Percentiles rank a stretch among this genome's conserved stretches.
phyloP scores from a whole-genome alignment of 1,140 invertebrate genomes.

The Neodiprion pinetum region DNA sequence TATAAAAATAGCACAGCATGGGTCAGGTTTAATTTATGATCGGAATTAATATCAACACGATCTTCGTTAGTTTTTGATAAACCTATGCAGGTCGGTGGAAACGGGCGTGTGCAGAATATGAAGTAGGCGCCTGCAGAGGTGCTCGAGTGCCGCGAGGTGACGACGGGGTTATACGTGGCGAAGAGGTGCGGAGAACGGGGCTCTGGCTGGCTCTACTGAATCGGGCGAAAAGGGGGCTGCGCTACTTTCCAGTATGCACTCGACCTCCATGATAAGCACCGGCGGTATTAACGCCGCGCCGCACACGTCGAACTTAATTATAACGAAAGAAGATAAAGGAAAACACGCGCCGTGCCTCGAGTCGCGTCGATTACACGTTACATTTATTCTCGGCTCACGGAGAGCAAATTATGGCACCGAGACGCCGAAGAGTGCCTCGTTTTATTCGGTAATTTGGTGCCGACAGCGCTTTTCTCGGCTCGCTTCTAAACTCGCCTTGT shows the following conservation, averaged over 20 bases:
- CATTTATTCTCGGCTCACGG: slow-evolving; percentile 21
- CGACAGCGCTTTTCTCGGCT: slow-evolving; percentile 11
- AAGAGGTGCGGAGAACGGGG: too few relatives aligned
- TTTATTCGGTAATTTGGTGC: slow-evolving; percentile 19
- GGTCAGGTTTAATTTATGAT: too few relatives aligned
- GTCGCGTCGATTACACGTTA: background rate
- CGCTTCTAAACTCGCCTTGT: slow-evolving; percentile 25
- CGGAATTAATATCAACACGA: too few relatives aligned
- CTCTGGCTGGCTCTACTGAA: slow-evolving; percentile 9
- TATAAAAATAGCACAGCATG: too few relatives aligned
- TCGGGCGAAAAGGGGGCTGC: slow-evolving; percentile 15
- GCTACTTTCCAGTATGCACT: slow-evolving; percentile 37
- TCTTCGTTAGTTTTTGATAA: too few relatives aligned
- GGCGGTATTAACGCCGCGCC: slow-evolving; percentile 21
- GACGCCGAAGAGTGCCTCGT: slow-evolving; percentile 27
- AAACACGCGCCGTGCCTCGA: slow-evolving; percentile 20
- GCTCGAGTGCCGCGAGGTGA: slow-evolving; percentile 21
- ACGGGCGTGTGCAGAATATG: slow-evolving; percentile 25
- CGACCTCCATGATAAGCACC: slow-evolving; percentile 40
- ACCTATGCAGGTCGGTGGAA: background rate
- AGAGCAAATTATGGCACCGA: slow-evolving; percentile 25
- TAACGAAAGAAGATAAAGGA: slow-evolving; percentile 31
- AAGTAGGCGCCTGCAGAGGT: slow-evolving; percentile 18
- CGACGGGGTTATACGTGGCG: slow-evolving; percentile 3
- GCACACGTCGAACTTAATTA: slow-evolving; percentile 41